Evolutionary conservation across 2,113 vertebrate species (phyloP), one percentile per base, ranked within the genome.

Genomic region (Thamnophis sirtalis): DNA sequence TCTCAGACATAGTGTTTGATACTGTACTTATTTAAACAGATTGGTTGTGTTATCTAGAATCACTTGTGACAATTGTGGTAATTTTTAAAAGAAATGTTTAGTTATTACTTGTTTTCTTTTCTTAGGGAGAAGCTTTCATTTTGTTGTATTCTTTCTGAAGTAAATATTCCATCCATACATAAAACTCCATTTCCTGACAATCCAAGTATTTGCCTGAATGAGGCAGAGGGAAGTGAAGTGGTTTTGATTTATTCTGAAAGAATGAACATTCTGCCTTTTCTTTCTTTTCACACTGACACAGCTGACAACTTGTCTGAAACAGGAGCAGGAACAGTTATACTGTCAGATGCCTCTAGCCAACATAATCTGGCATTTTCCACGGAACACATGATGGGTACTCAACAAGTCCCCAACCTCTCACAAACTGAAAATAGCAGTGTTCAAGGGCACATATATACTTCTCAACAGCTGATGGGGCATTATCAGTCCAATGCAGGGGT

Each of bases 401-500:
- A 97, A 93, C 97, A 98, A 92, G 95, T 96, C 22, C 96, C 97
- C 93, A 94, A 92, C 17, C 95, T 97, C 90, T 94, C 95, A 1
- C 97, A 97, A 28, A 95, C 96, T 13, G 98, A 98, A 89, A 95
- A 97, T n/a, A 95, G 95, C 33, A 95, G 95, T 91, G 90, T 94
- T 90, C 93, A 90, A 89, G 96, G 94, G 15, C 94, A 94, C 43
- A 91, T 96, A 43, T 96, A 96, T 91, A 92, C 93, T 43, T 90
- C 94, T 38, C 95, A 95, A 13, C 96, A 96, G 26, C 87, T 94
- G 53, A 68, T 92, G 91, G 93, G 96, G 86, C 93, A 96, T 95
- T 97, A 97, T 80, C 97, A 98, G n/a, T 88, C 97, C 84, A 95
- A 97, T 26, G 95, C 97, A 94, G 94, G 97, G 96, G 98, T 99